These are phyloP conservation scores for Laticauda laticaudata DNA, from an alignment of 2,113 vertebrate species.

Conservation along the genomic window DNA sequence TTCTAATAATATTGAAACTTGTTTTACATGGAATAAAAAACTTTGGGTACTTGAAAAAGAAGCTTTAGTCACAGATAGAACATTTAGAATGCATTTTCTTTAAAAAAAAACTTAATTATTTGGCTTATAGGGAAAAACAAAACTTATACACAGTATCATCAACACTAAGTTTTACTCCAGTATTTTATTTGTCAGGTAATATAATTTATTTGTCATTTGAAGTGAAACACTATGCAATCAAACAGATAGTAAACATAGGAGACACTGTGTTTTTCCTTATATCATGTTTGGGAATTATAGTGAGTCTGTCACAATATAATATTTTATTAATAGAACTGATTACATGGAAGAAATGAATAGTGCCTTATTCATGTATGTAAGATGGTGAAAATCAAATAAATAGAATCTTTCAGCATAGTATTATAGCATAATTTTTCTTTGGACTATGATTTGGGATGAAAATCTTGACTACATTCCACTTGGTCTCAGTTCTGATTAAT, in stretches of 20 bases:
- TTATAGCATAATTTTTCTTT: not conserved
- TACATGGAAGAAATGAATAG: constrained; percentile 12
- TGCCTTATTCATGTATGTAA: constrained; percentile 1
- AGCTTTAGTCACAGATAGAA: not conserved
- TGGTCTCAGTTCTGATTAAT: not conserved
- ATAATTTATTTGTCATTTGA: constrained; percentile 12
- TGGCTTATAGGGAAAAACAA: not conserved
- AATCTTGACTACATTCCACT: not conserved
- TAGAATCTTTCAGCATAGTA: not conserved
- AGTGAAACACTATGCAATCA: constrained; percentile 23
- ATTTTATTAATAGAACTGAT: not conserved
- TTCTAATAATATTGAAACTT: not conserved
- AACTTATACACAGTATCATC: not conserved
- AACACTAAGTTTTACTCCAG: not conserved
- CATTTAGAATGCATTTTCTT: not conserved
- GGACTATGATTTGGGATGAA: not conserved
- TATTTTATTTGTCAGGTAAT: not conserved
- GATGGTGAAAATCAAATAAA: not conserved
- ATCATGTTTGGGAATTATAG: not conserved
- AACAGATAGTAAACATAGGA: constrained; percentile 14
- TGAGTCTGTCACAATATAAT: constrained; percentile 3
- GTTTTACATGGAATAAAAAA: not conserved
- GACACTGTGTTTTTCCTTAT: constrained; percentile 10
- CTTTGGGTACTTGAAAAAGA: not conserved
- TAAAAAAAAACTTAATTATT: not conserved